A percentile compares a stretch with the other conserved stretches of the same genome.
Conservation (phyloP, 2,888 invertebrate genomes). For the Oxycera nigricornis region DNA sequence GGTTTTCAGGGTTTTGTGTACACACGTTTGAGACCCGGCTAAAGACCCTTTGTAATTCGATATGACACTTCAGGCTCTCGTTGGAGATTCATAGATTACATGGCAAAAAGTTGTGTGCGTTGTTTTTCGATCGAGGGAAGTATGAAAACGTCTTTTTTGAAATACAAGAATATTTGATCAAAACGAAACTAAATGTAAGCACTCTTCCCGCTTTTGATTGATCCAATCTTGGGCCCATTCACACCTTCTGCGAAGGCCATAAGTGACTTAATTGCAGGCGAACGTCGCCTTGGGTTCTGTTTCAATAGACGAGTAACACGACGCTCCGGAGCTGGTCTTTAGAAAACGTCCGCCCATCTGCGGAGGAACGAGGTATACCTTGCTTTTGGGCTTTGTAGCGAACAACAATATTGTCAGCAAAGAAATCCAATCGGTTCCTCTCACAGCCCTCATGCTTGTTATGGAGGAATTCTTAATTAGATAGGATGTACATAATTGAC, state of each 20-base stretch:
- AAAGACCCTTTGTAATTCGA: conserved; percentile 14
- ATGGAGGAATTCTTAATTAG: conserved; percentile 1
- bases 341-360: not conserved
- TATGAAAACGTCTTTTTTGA: not conserved
- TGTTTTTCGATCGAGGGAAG: too few relatives aligned
- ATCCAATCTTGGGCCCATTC: too few relatives aligned
- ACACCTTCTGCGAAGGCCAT: not conserved
- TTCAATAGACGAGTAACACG: not conserved
- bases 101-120: too few relatives aligned
- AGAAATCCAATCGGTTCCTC: not conserved
- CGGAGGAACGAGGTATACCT: not conserved
- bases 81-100: too few relatives aligned
- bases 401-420: not conserved
- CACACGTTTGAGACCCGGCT: conserved; percentile 2
- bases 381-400: not conserved
- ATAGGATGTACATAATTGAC: conserved; percentile 14
- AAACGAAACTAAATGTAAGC: not conserved
- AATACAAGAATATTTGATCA: not conserved
- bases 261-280: not conserved
- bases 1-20: not conserved
- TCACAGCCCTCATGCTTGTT: not conserved
- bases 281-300: not conserved
- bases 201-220: not conserved
- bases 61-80: conserved; percentile 17
- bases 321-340: not conserved